phyloP scores from a whole-genome alignment of 2,888 invertebrate species.

The Seira ritae region DNA sequence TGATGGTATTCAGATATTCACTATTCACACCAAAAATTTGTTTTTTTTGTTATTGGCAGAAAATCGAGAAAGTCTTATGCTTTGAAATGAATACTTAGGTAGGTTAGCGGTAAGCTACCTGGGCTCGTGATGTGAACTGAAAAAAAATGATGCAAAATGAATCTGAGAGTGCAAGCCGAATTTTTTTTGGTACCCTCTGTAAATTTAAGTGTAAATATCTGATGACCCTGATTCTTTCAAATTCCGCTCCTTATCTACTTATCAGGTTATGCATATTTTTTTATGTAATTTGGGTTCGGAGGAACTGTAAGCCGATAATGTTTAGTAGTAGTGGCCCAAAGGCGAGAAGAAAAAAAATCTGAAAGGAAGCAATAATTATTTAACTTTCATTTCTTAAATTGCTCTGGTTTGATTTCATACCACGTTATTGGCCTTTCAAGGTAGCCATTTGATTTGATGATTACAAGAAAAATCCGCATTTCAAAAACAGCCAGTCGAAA shows the following conservation, averaged over 20 bases:
- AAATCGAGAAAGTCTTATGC: background rate
- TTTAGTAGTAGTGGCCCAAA: slow-evolving; percentile 1
- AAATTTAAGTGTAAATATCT: too few species aligned
- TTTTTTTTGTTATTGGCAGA: background rate
- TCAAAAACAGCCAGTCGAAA: background rate
- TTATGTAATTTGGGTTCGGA: slow-evolving; percentile 6
- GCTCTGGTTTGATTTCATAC: slow-evolving; percentile 22
- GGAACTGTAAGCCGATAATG: background rate
- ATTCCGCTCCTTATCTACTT: background rate
- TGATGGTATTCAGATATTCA: background rate
- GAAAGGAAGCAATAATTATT: slow-evolving; percentile 20
- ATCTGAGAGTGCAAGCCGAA: background rate
- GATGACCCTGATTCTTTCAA: slow-evolving; percentile 18
- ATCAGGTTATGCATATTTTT: too few species aligned
- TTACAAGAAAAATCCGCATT: slow-evolving; percentile 8
- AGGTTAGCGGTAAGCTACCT: too few species aligned
- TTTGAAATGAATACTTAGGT: too few species aligned
- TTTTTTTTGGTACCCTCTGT: slow-evolving; percentile 1
- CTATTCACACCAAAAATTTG: background rate
- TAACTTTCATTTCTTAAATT: slow-evolving; percentile 16
- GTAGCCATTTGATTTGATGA: slow-evolving; percentile 5
- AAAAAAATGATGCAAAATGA: slow-evolving; percentile 1
- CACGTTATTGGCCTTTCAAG: background rate
- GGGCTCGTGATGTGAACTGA: background rate
- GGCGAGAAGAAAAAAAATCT: background rate